Conservation (phyloP, 2,797 vertebrate species). For the Chaetophractus vellerosus region DNA sequence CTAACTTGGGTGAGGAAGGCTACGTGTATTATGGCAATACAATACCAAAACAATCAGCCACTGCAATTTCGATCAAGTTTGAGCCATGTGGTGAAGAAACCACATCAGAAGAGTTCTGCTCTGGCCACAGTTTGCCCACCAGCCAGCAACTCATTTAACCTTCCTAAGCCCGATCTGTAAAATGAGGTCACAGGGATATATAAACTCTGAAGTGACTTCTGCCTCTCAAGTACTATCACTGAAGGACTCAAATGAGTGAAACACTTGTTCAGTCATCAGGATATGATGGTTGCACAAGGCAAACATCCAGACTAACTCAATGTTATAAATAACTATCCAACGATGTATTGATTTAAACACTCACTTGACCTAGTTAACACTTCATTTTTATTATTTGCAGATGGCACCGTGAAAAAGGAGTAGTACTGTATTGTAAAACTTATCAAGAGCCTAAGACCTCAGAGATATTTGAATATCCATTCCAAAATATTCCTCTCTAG, state of each 20-base stretch:
- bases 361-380: not conserved
- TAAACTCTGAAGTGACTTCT: not conserved
- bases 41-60: not conserved
- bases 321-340: not conserved
- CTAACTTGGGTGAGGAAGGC: not conserved
- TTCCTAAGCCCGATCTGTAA: not conserved
- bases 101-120: not conserved
- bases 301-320: not conserved
- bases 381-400: not conserved
- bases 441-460: not conserved
- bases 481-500: not conserved
- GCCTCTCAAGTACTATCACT: not conserved
- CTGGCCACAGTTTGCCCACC: not conserved
- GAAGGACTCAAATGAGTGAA: not conserved
- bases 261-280: not conserved
- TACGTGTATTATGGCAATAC: rapidly evolving
- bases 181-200: not conserved
- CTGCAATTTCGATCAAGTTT: not conserved
- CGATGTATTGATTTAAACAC: not conserved
- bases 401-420: not conserved
- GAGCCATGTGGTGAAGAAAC: not conserved
- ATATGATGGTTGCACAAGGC: not conserved
- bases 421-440: not conserved
- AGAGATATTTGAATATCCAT: not conserved
- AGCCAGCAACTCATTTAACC: not conserved